A percentile compares a stretch with the other conserved stretches of the same genome.
Evolutionary conservation across 2,888 invertebrate genomes (phyloP).

Genomic region (Terebella lapidaria): DNA sequence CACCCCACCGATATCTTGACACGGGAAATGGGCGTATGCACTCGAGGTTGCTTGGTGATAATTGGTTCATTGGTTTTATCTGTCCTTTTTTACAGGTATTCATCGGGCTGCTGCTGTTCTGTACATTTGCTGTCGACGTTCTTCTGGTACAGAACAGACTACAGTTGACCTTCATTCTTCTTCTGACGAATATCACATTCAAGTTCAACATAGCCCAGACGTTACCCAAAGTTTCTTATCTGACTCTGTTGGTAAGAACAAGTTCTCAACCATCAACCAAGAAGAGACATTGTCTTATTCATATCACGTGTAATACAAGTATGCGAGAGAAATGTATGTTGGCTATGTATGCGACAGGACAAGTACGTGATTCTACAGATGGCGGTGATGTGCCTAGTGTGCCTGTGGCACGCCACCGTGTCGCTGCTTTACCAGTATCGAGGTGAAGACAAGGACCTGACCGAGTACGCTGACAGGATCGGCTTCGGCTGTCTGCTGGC

Average conservation of each 20-base stretch:
- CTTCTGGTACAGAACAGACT: constrained; percentile 20
- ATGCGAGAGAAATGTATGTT: no score
- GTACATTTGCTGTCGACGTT: constrained; percentile 21
- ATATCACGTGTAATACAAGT: no score
- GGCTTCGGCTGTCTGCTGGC: not conserved
- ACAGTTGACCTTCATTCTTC: constrained; percentile 23
- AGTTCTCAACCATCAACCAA: no score
- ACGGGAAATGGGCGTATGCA: no score
- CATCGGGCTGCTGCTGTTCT: constrained; percentile 18
- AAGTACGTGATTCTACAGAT: not conserved
- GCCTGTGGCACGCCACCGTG: not conserved
- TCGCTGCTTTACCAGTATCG: not conserved
- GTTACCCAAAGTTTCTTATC: constrained; percentile 20
- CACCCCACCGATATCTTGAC: no score
- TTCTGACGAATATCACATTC: constrained; percentile 25
- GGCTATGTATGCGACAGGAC: not conserved
- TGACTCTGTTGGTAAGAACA: constrained; percentile 17
- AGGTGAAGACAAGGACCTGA: not conserved
- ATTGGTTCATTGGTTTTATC: no score
- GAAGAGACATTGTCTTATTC: no score
- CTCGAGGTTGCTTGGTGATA: no score
- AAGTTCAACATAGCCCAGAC: constrained; percentile 21
- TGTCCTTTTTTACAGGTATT: constrained; percentile 14
- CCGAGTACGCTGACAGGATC: not conserved
- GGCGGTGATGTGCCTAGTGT: not conserved